Evolutionary conservation across 2,888 invertebrate species (phyloP).

Genomic region (Uropetala carovei): DNA sequence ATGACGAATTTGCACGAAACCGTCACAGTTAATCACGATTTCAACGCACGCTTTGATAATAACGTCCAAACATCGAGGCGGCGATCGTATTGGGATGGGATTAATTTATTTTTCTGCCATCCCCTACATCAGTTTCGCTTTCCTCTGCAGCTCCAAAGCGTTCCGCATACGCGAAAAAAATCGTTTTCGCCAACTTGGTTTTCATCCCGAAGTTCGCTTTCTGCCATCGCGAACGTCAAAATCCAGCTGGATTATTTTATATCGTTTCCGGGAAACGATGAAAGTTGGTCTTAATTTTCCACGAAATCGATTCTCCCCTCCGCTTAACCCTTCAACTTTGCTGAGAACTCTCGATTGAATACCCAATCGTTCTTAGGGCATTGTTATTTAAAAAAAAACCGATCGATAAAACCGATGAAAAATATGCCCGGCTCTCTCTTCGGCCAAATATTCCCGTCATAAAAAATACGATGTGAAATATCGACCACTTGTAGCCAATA

Average conservation of each 20-base stretch:
- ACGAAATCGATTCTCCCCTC: background rate
- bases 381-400: slow-evolving; percentile 39
- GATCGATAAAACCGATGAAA: slow-evolving; percentile 9
- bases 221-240: background rate
- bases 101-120: too few species aligned
- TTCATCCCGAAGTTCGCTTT: too few species aligned
- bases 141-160: too few species aligned
- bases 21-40: too few species aligned
- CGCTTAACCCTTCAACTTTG: background rate
- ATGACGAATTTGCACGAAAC: too few species aligned
- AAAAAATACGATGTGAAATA: slow-evolving; percentile 45
- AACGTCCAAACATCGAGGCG: too few species aligned
- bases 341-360: slow-evolving; percentile 17
- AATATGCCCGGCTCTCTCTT: too few species aligned
- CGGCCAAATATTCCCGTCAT: slow-evolving; percentile 45
- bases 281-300: background rate
- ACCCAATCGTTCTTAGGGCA: slow-evolving; percentile 32
- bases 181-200: too few species aligned
- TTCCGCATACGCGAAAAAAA: too few species aligned
- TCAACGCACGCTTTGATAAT: too few species aligned
- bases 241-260: background rate
- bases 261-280: background rate
- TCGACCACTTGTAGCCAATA: slow-evolving; percentile 56
- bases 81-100: too few species aligned
- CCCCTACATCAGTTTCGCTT: too few species aligned